Conservation (phyloP, 2,797 vertebrate species). For the Anableps anableps region DNA sequence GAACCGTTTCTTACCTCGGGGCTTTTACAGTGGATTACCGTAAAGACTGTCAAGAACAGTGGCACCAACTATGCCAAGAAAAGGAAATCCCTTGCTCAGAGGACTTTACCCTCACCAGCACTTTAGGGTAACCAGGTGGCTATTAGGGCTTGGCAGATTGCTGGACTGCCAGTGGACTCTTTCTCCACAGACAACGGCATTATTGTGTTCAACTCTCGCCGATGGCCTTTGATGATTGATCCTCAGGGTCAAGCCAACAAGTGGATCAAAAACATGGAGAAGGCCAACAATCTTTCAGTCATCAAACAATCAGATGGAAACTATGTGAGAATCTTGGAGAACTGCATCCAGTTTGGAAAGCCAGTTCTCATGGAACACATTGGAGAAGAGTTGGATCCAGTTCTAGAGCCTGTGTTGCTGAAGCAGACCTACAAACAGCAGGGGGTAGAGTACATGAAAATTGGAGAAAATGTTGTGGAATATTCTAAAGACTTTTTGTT, state of each 20-base stretch:
- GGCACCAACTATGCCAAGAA: slow-evolving; percentile 85
- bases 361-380: slow-evolving; percentile 92
- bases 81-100: slow-evolving; percentile 87
- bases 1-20: slow-evolving; percentile 90
- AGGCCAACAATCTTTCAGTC: slow-evolving; percentile 85
- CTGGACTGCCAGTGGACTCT: slow-evolving; percentile 90
- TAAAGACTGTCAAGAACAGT: slow-evolving; percentile 83
- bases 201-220: slow-evolving; percentile 91
- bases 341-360: slow-evolving; percentile 89
- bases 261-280: slow-evolving; percentile 97
- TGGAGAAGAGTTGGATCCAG: slow-evolving; percentile 91
- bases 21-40: slow-evolving; percentile 93
- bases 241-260: slow-evolving; percentile 96
- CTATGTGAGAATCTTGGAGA: slow-evolving; percentile 89
- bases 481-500: slow-evolving; percentile 90
- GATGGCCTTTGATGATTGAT: slow-evolving; percentile 95
- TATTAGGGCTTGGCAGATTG: slow-evolving; percentile 91
- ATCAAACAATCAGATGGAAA: slow-evolving; percentile 89
- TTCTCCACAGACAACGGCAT: slow-evolving; percentile 95
- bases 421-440: slow-evolving; percentile 94
- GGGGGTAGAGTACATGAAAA: slow-evolving; percentile 91
- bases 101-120: slow-evolving; percentile 88
- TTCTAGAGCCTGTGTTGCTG: slow-evolving; percentile 90
- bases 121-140: slow-evolving; percentile 89
- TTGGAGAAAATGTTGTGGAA: slow-evolving; percentile 93